Conservation (phyloP, 2,113 vertebrate species). For the Vulpes vulpes region DNA sequence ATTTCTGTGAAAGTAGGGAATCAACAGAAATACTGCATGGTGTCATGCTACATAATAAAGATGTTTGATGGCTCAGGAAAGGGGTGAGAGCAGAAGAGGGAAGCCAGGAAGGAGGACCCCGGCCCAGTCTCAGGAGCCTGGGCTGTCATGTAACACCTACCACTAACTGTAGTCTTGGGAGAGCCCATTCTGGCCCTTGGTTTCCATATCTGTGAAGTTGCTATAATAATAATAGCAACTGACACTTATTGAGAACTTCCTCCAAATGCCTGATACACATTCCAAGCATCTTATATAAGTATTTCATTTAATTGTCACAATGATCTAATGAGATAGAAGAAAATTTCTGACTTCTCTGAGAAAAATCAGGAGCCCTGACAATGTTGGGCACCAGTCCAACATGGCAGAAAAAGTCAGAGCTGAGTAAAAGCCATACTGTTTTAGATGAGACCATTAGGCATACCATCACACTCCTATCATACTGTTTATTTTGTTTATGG, state of each 20-base stretch:
- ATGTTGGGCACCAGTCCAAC: neutral
- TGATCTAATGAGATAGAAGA: neutral
- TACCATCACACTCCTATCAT: too few relatives aligned
- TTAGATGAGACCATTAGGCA: neutral
- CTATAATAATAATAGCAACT: neutral
- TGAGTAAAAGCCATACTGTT: neutral
- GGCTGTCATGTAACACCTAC: neutral
- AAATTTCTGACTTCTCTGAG: neutral
- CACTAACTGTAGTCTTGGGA: neutral
- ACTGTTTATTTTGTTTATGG: neutral
- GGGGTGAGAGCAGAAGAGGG: neutral
- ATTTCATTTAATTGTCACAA: neutral
- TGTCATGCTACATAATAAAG: neutral
- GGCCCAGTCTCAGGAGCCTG: neutral
- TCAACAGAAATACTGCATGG: neutral
- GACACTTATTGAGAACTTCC: neutral
- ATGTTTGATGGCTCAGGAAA: neutral
- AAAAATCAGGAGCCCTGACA: neutral
- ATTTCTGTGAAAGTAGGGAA: neutral
- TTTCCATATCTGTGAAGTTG: neutral
- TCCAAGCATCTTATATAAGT: neutral
- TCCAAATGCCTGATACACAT: neutral
- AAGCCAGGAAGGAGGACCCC: neutral
- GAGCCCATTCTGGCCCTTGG: neutral
- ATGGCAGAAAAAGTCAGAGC: neutral